phyloP scores from a whole-genome alignment of 2,888 invertebrate species.

The Nymphalis polychloros region DNA sequence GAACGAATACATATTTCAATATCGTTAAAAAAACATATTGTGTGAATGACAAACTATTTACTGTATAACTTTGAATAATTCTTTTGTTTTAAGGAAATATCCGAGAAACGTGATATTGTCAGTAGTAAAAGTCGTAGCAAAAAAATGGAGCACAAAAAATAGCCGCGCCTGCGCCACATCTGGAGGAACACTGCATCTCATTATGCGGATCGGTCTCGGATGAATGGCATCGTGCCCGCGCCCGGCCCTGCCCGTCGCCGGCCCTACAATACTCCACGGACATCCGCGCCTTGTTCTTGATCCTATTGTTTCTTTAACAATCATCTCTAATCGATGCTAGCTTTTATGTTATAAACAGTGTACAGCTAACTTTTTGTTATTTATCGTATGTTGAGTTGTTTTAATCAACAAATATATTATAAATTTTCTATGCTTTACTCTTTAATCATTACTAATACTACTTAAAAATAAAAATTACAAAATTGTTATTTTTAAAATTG shows the following conservation, averaged over 20 bases:
- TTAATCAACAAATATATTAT: neutral
- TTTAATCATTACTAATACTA: neutral
- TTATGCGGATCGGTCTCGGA: conserved; percentile 73
- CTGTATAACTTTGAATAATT: conserved; percentile 17
- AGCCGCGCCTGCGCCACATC: conserved; percentile 78
- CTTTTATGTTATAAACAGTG: neutral
- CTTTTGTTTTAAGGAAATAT: conserved; percentile 36
- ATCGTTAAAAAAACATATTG: neutral
- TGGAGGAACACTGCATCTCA: conserved; percentile 77
- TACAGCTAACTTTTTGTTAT: neutral
- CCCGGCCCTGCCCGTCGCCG: conserved; percentile 40
- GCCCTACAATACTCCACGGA: conserved; percentile 34
- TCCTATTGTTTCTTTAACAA: conserved; percentile 39
- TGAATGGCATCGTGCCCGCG: conserved; percentile 57
- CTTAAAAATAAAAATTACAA: too few relatives aligned
- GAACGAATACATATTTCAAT: neutral
- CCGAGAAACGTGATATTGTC: conserved; percentile 48
- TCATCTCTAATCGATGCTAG: conserved; percentile 7
- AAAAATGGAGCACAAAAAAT: conserved; percentile 68
- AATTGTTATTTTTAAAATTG: too few relatives aligned
- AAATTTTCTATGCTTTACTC: neutral
- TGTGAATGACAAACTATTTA: neutral
- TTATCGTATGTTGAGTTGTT: neutral
- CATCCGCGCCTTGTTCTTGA: conserved; percentile 34
- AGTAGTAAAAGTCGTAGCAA: conserved; percentile 46